Evolutionary conservation across 1,140 invertebrate species (phyloP), one percentile per base, ranked within the genome.

Genomic region (Papilio dardanus): DNA sequence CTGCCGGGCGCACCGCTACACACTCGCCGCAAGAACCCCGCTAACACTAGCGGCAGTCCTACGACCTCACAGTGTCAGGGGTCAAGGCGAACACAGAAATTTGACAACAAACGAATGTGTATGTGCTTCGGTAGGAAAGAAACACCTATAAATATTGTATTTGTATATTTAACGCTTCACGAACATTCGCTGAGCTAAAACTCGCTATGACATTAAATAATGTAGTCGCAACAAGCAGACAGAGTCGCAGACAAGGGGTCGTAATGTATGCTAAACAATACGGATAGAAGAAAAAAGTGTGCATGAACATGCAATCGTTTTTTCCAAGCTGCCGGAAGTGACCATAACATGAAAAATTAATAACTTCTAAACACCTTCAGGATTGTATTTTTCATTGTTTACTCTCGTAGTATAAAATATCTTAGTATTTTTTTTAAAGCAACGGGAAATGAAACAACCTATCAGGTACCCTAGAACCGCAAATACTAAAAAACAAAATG

Each of bases 151-250:
- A 58, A 28, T 28, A 16, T 28, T 58, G 19, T 28, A 16, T 28
- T 58, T 58, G 10, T 62, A 30, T 3, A 28, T 58, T 12, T 62
- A 62, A 62, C 12, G 10, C 10, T 12, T 28, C 19, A 58, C 21
- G n/a, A 54, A 35, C n/a, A 73, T 58, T 73, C 71, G 71, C 71
- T 5, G 8, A 33, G 71, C 71, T 58, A 19, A 73, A 33, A 73
- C 30, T 28, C 46, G 71, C 31, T 54, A 31, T 7, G 14, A 73
- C 35, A 40, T 68, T 5, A 19, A 58, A 58, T 58, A 35, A 58
- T 73, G n/a, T 14, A 50, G 28, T 73, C 71, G 71, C 71, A 73
- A 73, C n/a, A 33, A 30, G 46, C 5, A 54, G 12, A 73, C 6
- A 73, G 54, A 30, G 12, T 62, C 19, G 21, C 30, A 50, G n/a